These are phyloP conservation scores for Danio rerio DNA, from an alignment of 2,113 vertebrate genomes.

Conservation along the genomic window GRCz12tu NC_133176.1:21852501-21853000, in stretches of 20 bases:
- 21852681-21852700: no score
- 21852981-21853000: constrained; percentile 27
- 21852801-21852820: background rate
- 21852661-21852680: no score
- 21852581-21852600: no score
- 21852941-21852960: background rate
- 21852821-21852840: background rate
- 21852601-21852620: no score
- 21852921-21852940: background rate
- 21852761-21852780: background rate
- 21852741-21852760: background rate
- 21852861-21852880: background rate
- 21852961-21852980: background rate
- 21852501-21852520: no score
- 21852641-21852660: no score
- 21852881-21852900: constrained; percentile 8
- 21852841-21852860: background rate
- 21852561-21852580: no score
- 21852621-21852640: no score
- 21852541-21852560: no score
- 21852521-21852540: no score
- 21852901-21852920: background rate
- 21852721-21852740: background rate
- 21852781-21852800: background rate
- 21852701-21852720: no score